Evolutionary conservation across 2,888 invertebrate species (phyloP), one percentile per base, ranked within the genome.

Genomic region (Nomada hirtipes): DNA sequence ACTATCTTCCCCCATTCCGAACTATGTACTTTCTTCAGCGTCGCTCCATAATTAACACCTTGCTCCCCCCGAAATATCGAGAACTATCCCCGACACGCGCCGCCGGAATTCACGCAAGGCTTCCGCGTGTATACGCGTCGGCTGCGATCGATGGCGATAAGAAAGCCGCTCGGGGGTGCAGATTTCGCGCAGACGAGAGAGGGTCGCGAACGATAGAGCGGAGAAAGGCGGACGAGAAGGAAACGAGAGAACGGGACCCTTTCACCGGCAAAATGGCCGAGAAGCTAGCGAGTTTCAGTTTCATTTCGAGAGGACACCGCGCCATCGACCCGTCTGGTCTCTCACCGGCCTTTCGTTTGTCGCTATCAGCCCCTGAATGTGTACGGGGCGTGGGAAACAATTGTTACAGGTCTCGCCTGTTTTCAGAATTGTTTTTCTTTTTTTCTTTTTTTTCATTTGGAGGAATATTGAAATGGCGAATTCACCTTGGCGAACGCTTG

Each of bases 261-360:
- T 73, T 80, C 63, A 47, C 80, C 52, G 67, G 57, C 65, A 76
- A 82, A 82, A 82, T 73, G 79, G 72, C 71, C 68, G 76, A 53
- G 74, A 79, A 69, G 23, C 57, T 64, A 68, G 53, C 55, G 82
- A 75, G 78, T 82, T 82, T 82, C 82, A 73, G 82, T 82, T 82
- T 79, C 82, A 82, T 82, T 82, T 79, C 61, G 68, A 64, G 72
- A 76, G 76, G 57, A 72, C 82, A 76, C 53, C 79, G 79, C 63
- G 74, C 67, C 83, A 77, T 81, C 81, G 83, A 83, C 81, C 83
- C 81, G 83, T 81, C 83, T 81, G 74, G 74, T 67, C 76, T 67
- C 67, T 70, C 63, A 64, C 29, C 61, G 57, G 73, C 68, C 76
- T 72, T 76, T 77, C 76, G 80, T 61, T 73, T 71, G 57, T 68